phyloP scores from a whole-genome alignment of 2,113 vertebrate genomes.

The Butorides virescens region DNA sequence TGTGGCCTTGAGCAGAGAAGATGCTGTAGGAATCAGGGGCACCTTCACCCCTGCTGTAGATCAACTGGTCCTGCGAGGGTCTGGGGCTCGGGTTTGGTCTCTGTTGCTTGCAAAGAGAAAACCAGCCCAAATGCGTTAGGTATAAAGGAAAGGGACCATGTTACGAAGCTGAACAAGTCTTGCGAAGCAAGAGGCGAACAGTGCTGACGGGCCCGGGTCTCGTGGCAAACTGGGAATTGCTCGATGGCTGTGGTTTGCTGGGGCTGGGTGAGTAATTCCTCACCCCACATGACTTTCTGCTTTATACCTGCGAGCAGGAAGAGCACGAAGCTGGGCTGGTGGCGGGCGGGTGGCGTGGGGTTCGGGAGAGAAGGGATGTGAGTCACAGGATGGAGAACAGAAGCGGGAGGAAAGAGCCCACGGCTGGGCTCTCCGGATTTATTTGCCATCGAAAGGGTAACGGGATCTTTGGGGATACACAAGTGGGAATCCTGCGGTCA shows the following conservation, averaged over 20 bases:
- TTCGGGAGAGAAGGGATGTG: neutral
- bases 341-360: neutral
- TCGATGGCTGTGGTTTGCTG: rapidly evolving
- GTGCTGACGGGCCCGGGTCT: neutral
- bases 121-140: neutral
- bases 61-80: neutral
- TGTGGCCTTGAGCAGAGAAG: neutral
- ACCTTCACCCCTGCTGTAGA: neutral
- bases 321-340: rapidly evolving
- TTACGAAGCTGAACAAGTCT: neutral
- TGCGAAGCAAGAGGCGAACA: neutral
- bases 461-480: neutral
- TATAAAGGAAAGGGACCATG: neutral
- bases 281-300: neutral
- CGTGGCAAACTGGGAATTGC: neutral
- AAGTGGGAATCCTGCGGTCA: neutral
- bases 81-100: neutral
- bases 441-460: neutral
- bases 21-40: neutral
- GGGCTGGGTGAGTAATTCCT: neutral
- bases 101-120: neutral
- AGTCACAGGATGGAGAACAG: neutral
- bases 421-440: neutral
- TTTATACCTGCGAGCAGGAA: neutral
- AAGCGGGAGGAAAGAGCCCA: neutral